Percentiles rank a stretch among this genome's conserved stretches.
Conservation (phyloP, 35 echinoderm and acorn worm species). For the Chiridota heheva region DNA sequence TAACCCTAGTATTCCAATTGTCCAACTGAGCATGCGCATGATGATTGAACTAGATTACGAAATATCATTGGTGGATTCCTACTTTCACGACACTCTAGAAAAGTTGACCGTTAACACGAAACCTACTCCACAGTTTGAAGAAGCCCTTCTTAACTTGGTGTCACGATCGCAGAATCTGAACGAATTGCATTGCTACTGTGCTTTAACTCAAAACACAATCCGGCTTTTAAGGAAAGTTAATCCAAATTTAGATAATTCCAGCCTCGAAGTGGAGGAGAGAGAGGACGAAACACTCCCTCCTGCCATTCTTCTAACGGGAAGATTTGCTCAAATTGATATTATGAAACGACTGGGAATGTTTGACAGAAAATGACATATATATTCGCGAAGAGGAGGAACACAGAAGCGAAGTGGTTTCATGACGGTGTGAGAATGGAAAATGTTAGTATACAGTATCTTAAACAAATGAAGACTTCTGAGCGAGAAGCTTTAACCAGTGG, state of each 20-base stretch:
- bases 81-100: constrained; percentile 73
- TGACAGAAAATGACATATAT: constrained; percentile 5
- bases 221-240: neutral
- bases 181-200: constrained; percentile 84
- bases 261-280: neutral
- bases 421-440: too few relatives aligned
- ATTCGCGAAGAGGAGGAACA: too few relatives aligned
- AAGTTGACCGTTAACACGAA: constrained; percentile 77
- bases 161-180: constrained; percentile 46
- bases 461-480: too few relatives aligned
- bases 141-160: constrained; percentile 66
- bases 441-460: too few relatives aligned
- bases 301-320: constrained; percentile 4
- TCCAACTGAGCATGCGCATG: constrained; percentile 62
- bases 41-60: constrained; percentile 81
- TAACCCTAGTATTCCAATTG: constrained; percentile 73
- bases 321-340: constrained; percentile 21
- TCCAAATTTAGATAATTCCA: constrained; percentile 16
- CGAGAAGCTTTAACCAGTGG: too few relatives aligned
- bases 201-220: constrained; percentile 12
- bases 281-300: constrained; percentile 17
- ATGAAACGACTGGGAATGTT: constrained; percentile 30
- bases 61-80: constrained; percentile 49
- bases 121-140: constrained; percentile 53
- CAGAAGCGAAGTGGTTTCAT: too few relatives aligned